Conservation (phyloP, 1,140 invertebrate genomes). For the Yoshiicerus persimilis region DNA sequence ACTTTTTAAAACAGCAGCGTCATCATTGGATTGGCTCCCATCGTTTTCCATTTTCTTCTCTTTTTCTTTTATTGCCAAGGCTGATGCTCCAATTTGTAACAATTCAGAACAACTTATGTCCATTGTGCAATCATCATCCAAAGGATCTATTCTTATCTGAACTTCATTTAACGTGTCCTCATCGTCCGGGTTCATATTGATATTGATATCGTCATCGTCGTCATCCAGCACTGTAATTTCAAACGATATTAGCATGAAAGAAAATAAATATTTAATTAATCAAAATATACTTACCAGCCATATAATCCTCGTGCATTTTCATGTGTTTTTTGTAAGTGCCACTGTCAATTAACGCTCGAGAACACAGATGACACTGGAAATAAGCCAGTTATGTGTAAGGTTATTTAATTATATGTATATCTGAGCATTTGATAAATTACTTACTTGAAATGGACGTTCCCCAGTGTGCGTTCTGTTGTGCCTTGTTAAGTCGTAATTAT, state of each 20-base stretch:
- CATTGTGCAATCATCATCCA: background rate
- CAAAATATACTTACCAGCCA: background rate
- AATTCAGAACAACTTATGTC: background rate
- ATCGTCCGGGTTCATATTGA: background rate
- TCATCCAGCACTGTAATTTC: background rate
- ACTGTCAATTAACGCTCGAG: background rate
- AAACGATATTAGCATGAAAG: background rate
- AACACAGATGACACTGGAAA: background rate
- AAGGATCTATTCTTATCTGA: background rate
- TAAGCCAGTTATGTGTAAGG: background rate
- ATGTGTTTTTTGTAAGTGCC: background rate
- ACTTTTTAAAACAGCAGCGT: background rate
- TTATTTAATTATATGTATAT: background rate
- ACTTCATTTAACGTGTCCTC: background rate
- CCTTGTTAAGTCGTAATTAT: background rate
- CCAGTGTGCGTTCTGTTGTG: background rate
- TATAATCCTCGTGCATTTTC: background rate
- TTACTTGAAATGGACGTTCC: background rate
- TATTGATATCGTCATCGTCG: background rate
- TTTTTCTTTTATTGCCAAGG: background rate
- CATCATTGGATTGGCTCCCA: background rate
- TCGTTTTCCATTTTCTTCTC: background rate
- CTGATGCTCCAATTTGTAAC: background rate
- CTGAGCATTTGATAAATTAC: background rate
- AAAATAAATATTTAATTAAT: background rate